Percentiles rank a stretch among this genome's conserved stretches.
These are phyloP conservation scores for Formicarius rufipectus DNA, from an alignment of 2,113 vertebrate genomes.

Conservation along the genomic window DNA sequence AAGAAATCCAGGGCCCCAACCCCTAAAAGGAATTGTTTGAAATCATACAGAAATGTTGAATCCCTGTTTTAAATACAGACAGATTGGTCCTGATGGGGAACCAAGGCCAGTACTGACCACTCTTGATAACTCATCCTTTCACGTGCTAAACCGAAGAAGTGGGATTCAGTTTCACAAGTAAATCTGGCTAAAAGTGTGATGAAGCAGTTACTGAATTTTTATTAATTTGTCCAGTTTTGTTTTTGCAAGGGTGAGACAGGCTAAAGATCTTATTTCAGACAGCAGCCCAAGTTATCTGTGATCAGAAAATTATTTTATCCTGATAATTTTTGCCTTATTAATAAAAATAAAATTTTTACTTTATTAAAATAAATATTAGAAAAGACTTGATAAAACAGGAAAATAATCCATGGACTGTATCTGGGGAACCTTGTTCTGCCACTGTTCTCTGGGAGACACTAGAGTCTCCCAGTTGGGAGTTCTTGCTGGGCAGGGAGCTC, in stretches of 20 bases:
- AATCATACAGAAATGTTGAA: accelerated
- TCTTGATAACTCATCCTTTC: background rate
- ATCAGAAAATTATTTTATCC: background rate
- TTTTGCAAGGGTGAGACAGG: background rate
- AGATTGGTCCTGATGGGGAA: background rate
- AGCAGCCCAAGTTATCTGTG: background rate
- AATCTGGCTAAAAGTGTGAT: background rate
- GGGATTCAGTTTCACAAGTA: background rate
- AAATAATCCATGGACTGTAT: background rate
- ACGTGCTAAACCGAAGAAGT: background rate
- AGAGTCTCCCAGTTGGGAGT: background rate
- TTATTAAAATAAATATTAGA: background rate
- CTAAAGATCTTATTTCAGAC: background rate
- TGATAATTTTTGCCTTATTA: background rate
- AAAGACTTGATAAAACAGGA: background rate
- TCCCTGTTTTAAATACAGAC: background rate
- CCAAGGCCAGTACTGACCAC: background rate
- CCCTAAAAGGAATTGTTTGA: background rate
- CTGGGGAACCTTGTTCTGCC: background rate
- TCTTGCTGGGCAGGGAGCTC: background rate
- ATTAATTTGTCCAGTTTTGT: background rate
- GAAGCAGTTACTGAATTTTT: background rate
- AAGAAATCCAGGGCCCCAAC: background rate
- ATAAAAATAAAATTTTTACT: background rate
- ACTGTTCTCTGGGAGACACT: background rate